A percentile compares a stretch with the other conserved stretches of the same genome.
Conservation (phyloP, 2,797 vertebrate species). For the Centroberyx gerrardi region DNA sequence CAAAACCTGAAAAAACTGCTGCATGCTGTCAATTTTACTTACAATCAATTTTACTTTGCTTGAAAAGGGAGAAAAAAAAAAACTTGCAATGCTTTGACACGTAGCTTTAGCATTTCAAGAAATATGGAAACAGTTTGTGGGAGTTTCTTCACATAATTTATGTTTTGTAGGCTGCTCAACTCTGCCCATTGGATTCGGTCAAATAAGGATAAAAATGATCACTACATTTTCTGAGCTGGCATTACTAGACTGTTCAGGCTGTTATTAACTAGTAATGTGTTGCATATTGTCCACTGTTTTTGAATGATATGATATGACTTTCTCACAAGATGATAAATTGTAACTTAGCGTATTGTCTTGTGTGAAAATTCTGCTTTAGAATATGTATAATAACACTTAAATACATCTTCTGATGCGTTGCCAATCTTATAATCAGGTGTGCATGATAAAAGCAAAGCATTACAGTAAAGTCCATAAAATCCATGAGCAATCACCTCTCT, state of each 20-base stretch:
- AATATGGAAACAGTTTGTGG: not conserved
- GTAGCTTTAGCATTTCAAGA: not conserved
- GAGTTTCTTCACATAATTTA: not conserved
- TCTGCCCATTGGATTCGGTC: not conserved
- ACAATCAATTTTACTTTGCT: not conserved
- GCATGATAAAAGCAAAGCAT: slow-evolving; percentile 52
- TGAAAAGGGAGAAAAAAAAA: no score
- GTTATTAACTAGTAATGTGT: not conserved
- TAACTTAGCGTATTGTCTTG: not conserved
- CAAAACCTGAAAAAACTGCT: not conserved
- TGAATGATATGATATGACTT: no score
- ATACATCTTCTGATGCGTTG: slow-evolving; percentile 34
- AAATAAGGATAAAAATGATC: not conserved
- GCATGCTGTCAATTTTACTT: not conserved
- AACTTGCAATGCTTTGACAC: no score
- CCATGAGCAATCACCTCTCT: slow-evolving; percentile 48
- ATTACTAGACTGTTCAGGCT: no score
- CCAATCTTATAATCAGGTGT: slow-evolving; percentile 50
- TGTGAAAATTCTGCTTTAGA: not conserved
- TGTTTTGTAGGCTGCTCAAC: not conserved
- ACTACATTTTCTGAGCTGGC: not conserved
- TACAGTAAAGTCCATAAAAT: slow-evolving; percentile 59
- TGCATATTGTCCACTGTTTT: not conserved
- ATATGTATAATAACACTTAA: slow-evolving; percentile 49
- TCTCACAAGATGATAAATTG: not conserved